Conservation (phyloP, 1,140 invertebrate species). For the Drosophila bocki region DNA sequence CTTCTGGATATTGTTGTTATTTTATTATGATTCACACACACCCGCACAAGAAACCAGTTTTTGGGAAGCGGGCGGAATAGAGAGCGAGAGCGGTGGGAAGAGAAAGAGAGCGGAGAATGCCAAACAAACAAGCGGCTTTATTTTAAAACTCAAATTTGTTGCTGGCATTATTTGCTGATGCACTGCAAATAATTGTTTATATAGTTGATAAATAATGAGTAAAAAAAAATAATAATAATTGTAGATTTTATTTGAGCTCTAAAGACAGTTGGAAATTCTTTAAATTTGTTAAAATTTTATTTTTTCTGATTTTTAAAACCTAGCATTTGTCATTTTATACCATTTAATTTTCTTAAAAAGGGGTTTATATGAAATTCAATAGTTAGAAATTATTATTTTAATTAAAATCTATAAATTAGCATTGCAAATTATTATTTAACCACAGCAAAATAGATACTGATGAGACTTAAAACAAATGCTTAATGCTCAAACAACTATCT, state of each 20-base stretch:
- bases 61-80: not conserved
- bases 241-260: too few relatives aligned
- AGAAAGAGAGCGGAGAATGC: conserved; percentile 22
- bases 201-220: not conserved
- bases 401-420: not conserved
- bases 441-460: not conserved
- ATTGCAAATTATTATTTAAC: not conserved
- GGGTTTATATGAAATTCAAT: too few relatives aligned
- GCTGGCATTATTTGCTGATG: conserved; percentile 54
- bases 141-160: conserved; percentile 63
- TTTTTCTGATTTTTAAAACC: not conserved
- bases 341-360: not conserved
- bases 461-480: not conserved
- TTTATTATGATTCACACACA: conserved; percentile 80
- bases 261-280: too few relatives aligned
- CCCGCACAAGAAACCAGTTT: conserved; percentile 53
- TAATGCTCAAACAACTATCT: too few relatives aligned
- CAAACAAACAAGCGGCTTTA: conserved; percentile 69
- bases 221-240: not conserved
- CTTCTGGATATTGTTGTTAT: conserved; percentile 41
- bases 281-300: not conserved
- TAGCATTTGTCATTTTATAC: not conserved
- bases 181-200: conserved; percentile 1
- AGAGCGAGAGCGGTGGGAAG: not conserved
- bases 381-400: not conserved